These are phyloP conservation scores for Agrotis exclamationis DNA, from an alignment of 2,888 invertebrate genomes.

Conservation along the genomic window DNA sequence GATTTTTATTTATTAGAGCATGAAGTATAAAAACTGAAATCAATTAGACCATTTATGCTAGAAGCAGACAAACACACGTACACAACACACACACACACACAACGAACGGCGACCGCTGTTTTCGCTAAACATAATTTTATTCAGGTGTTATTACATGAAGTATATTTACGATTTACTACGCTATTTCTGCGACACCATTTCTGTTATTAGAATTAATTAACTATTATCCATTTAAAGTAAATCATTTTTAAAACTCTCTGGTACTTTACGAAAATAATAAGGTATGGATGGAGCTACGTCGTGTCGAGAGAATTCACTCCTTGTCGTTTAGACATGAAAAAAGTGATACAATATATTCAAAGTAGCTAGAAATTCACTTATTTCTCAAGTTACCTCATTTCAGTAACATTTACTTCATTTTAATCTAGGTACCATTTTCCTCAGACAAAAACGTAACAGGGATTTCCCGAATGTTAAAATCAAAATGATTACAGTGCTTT, in stretches of 20 bases:
- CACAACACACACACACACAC: neutral
- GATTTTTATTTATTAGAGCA: no score
- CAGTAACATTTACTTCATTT: neutral
- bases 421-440: neutral
- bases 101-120: neutral
- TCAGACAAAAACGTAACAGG: neutral
- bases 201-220: slow-evolving; percentile 37
- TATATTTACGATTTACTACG: slow-evolving; percentile 33
- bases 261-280: no score
- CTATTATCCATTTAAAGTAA: neutral
- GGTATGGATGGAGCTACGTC: no score
- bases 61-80: neutral
- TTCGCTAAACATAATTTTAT: slow-evolving; percentile 24
- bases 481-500: no score
- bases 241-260: neutral
- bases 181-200: slow-evolving; percentile 27
- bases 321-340: neutral
- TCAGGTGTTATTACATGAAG: slow-evolving; percentile 22
- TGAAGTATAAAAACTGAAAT: neutral
- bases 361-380: neutral
- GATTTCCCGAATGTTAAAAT: neutral
- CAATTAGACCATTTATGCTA: slow-evolving; percentile 3
- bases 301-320: no score
- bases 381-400: neutral
- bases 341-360: neutral